These are phyloP conservation scores for Motacilla alba DNA, from an alignment of 2,113 vertebrate species.

Conservation along the genomic window DNA sequence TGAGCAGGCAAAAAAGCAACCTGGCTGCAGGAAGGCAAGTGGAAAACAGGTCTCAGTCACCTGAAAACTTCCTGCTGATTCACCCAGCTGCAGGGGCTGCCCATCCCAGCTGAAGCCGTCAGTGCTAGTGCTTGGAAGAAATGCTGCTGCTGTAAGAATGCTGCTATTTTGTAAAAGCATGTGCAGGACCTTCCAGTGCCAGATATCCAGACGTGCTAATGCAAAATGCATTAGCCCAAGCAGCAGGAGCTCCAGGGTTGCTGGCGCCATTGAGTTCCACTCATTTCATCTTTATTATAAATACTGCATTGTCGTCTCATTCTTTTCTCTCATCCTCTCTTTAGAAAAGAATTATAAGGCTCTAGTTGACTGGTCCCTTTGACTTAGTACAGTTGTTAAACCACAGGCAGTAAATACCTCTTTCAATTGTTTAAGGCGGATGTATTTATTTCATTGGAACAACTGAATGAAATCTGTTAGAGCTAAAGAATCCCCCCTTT, in stretches of 20 bases:
- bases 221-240: slow-evolving; percentile 68
- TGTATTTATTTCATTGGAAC: slow-evolving; percentile 53
- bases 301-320: slow-evolving; percentile 58
- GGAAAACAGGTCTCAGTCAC: neutral
- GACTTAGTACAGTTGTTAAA: slow-evolving; percentile 65
- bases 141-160: neutral
- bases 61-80: neutral
- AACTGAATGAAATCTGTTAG: slow-evolving; percentile 26
- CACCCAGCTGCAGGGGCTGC: neutral
- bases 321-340: slow-evolving; percentile 58
- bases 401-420: slow-evolving; percentile 64
- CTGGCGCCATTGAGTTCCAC: slow-evolving; percentile 66
- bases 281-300: slow-evolving; percentile 70
- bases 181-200: slow-evolving; percentile 47
- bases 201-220: slow-evolving; percentile 62
- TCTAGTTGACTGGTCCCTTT: slow-evolving; percentile 60
- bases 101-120: neutral
- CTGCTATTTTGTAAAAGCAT: slow-evolving; percentile 41
- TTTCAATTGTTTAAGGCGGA: slow-evolving; percentile 50
- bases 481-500: slow-evolving; percentile 28
- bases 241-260: slow-evolving; percentile 62
- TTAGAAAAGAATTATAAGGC: slow-evolving; percentile 63
- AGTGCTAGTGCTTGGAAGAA: neutral
- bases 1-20: neutral
- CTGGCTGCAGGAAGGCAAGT: neutral